Evolutionary conservation across 1,140 invertebrate species (phyloP).

Genomic region (Anadara kagoshimensis): DNA sequence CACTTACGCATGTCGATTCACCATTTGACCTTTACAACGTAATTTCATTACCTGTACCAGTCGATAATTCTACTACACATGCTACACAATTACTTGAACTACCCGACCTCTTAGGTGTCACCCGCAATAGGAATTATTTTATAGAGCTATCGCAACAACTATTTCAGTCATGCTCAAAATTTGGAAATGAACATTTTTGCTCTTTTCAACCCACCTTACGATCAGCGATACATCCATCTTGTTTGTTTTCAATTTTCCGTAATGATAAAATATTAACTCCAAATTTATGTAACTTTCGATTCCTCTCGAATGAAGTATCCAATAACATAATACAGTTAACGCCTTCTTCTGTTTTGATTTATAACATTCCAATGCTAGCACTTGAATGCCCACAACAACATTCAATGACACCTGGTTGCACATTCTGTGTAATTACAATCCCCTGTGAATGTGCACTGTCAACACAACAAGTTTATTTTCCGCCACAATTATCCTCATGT

Average conservation of each 20-base stretch:
- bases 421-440: not conserved
- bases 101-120: slow-evolving; percentile 1
- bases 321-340: slow-evolving; percentile 15
- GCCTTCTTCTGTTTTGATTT: slow-evolving; percentile 21
- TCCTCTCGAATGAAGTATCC: slow-evolving; percentile 2
- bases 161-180: slow-evolving; percentile 9
- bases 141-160: not conserved
- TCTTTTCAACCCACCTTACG: slow-evolving; percentile 15
- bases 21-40: slow-evolving; percentile 22
- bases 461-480: slow-evolving; percentile 24
- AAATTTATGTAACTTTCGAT: slow-evolving; percentile 28
- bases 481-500: not conserved
- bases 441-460: slow-evolving; percentile 6
- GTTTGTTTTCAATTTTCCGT: slow-evolving; percentile 19
- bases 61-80: slow-evolving; percentile 13
- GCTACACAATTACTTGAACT: slow-evolving; percentile 12
- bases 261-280: slow-evolving; percentile 13
- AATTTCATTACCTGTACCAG: slow-evolving; percentile 22
- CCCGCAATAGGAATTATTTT: slow-evolving; percentile 13
- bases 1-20: slow-evolving; percentile 2
- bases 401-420: too few relatives aligned
- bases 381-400: too few relatives aligned
- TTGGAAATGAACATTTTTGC: not conserved
- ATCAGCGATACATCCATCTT: slow-evolving; percentile 1
- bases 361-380: too few relatives aligned